Evolutionary conservation across 2,888 invertebrate genomes (phyloP).

Genomic region (Torymus auratus): DNA sequence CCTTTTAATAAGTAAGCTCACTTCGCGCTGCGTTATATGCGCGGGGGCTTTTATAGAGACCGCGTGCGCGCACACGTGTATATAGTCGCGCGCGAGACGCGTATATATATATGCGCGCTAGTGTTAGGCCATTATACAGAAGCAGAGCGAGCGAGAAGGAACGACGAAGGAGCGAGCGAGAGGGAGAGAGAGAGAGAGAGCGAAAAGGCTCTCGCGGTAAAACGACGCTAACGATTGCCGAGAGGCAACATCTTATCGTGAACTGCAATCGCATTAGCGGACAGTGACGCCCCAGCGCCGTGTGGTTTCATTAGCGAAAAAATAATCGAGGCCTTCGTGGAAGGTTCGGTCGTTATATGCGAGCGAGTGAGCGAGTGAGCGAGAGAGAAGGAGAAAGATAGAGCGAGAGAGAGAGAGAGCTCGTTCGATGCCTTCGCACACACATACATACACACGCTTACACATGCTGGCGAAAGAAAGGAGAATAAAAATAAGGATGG

Average conservation of each 20-base stretch:
- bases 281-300: slow-evolving; percentile 72
- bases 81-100: slow-evolving; percentile 15
- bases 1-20: slow-evolving; percentile 41
- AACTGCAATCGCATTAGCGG: slow-evolving; percentile 73
- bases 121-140: slow-evolving; percentile 54
- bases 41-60: slow-evolving; percentile 17
- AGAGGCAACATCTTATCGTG: slow-evolving; percentile 71
- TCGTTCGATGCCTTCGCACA: slow-evolving; percentile 54
- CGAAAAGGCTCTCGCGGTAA: slow-evolving; percentile 57
- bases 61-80: slow-evolving; percentile 49
- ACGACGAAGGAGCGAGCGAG: slow-evolving; percentile 35
- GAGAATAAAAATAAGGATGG: slow-evolving; percentile 54
- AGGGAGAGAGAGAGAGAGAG: slow-evolving; percentile 37
- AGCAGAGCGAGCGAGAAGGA: slow-evolving; percentile 33
- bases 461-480: slow-evolving; percentile 54
- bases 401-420: slow-evolving; percentile 15
- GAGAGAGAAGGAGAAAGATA: neutral
- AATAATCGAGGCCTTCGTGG: slow-evolving; percentile 72
- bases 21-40: neutral
- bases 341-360: slow-evolving; percentile 61
- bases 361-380: slow-evolving; percentile 27
- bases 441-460: slow-evolving; percentile 55
- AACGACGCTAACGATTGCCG: slow-evolving; percentile 73
- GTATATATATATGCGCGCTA: neutral
- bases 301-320: slow-evolving; percentile 74